These are phyloP conservation scores for Petrolisthes cinctipes DNA, from an alignment of 2,888 invertebrate genomes.

Conservation along the genomic window DNA sequence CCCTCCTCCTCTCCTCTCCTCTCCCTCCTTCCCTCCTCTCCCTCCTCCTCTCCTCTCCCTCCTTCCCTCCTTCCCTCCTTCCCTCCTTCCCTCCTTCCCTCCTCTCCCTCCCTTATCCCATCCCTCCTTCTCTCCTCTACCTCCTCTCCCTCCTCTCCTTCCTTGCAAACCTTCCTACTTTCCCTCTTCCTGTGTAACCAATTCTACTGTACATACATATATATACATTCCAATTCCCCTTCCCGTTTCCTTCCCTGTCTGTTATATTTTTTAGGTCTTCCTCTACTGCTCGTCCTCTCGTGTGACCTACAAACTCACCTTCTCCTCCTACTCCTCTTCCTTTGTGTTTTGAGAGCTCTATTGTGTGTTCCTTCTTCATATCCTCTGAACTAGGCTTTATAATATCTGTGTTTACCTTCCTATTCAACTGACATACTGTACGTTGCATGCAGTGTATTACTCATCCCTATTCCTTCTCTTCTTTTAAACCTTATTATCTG, in stretches of 20 bases:
- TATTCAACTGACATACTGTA: no score
- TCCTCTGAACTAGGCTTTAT: no score
- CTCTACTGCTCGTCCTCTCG: background rate
- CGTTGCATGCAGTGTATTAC: no score
- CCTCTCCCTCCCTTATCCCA: background rate
- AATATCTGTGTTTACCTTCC: no score
- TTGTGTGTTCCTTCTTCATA: background rate
- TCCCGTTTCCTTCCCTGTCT: conserved; percentile 1
- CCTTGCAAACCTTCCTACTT: background rate
- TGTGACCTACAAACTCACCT: background rate
- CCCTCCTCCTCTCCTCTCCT: background rate
- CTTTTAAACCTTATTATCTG: no score
- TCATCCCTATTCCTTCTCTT: no score
- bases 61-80: background rate
- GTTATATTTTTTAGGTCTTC: background rate
- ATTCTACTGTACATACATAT: background rate
- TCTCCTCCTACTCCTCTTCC: background rate
- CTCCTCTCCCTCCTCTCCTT: background rate
- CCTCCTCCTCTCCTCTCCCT: background rate
- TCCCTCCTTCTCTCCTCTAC: background rate
- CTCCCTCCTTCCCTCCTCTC: background rate
- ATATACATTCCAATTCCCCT: background rate
- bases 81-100: background rate
- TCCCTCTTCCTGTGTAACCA: background rate
- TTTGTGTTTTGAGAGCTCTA: background rate